Conservation (phyloP, 2,888 invertebrate species). For the Sericinus montela region DNA sequence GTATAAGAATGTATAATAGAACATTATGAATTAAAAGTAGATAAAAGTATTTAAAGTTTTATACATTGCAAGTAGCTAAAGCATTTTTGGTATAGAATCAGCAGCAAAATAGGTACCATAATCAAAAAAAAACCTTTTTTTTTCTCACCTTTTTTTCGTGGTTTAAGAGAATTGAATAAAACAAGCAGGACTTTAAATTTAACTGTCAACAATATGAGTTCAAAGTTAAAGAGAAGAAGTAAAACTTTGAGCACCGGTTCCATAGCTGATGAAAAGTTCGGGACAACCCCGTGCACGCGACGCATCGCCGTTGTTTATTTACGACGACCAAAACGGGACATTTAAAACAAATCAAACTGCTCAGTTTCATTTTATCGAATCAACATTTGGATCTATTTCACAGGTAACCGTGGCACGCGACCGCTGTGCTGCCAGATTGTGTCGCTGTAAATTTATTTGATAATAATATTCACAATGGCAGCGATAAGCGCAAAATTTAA, state of each 20-base stretch:
- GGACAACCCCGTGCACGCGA: slow-evolving; percentile 30
- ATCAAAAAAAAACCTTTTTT: too few relatives aligned
- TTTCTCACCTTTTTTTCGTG: too few relatives aligned
- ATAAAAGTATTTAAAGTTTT: too few relatives aligned
- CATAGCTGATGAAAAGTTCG: slow-evolving; percentile 14
- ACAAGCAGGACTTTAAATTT: too few relatives aligned
- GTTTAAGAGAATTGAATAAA: too few relatives aligned
- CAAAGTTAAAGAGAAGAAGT: neutral
- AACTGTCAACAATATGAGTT: neutral
- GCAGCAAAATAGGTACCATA: too few relatives aligned
- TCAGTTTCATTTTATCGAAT: slow-evolving; percentile 43
- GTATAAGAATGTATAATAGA: too few relatives aligned
- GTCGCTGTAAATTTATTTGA: slow-evolving; percentile 18
- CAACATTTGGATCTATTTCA: slow-evolving; percentile 30
- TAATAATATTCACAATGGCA: slow-evolving; percentile 10
- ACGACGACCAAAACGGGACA: slow-evolving; percentile 28
- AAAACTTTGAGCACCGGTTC: neutral
- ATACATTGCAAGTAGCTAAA: too few relatives aligned
- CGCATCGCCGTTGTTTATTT: slow-evolving; percentile 23
- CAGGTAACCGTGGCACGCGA: slow-evolving; percentile 22
- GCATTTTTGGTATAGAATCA: too few relatives aligned
- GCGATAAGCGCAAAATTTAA: slow-evolving; percentile 5
- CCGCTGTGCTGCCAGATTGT: slow-evolving; percentile 16
- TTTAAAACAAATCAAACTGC: slow-evolving; percentile 44
- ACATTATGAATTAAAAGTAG: too few relatives aligned